Evolutionary conservation across 2,888 invertebrate species (phyloP).

Genomic region (Leptura quadrifasciata): DNA sequence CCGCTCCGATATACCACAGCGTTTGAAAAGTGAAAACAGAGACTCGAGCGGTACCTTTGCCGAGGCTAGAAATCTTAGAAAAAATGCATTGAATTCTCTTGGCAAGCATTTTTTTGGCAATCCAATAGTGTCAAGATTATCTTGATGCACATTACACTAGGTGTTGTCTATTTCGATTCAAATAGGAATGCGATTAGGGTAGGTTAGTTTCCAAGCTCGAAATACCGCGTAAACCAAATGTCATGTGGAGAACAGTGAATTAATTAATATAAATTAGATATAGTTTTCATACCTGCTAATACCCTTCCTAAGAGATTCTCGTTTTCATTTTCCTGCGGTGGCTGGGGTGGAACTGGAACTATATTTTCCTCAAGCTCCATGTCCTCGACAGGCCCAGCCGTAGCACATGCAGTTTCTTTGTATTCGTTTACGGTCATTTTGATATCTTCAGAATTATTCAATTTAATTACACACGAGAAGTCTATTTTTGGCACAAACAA

Average conservation of each 20-base stretch:
- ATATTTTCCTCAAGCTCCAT: constrained; percentile 70
- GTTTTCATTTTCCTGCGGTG: constrained; percentile 68
- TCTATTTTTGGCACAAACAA: constrained; percentile 19
- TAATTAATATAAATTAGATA: constrained; percentile 5
- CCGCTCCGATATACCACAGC: constrained; percentile 25
- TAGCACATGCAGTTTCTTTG: constrained; percentile 75
- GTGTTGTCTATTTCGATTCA: constrained; percentile 4
- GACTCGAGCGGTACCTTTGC: constrained; percentile 25
- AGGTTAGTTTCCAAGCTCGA: constrained; percentile 39
- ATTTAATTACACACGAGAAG: not conserved
- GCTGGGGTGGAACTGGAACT: constrained; percentile 67
- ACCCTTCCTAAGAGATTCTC: constrained; percentile 78
- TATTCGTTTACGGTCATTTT: constrained; percentile 78
- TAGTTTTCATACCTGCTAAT: constrained; percentile 75
- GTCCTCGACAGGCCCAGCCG: constrained; percentile 70
- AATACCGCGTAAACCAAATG: constrained; percentile 7
- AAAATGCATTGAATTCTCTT: constrained; percentile 45
- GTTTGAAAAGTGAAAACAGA: constrained; percentile 63
- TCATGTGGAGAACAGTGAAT: constrained; percentile 2
- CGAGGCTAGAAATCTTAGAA: constrained; percentile 50
- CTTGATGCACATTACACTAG: constrained; percentile 23
- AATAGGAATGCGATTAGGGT: constrained; percentile 38
- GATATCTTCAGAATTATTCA: not conserved
- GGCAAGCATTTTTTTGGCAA: constrained; percentile 33
- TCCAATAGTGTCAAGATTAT: constrained; percentile 16